Evolutionary conservation across 2,797 vertebrate species (phyloP).

Genomic region (Acanthornis magna): DNA sequence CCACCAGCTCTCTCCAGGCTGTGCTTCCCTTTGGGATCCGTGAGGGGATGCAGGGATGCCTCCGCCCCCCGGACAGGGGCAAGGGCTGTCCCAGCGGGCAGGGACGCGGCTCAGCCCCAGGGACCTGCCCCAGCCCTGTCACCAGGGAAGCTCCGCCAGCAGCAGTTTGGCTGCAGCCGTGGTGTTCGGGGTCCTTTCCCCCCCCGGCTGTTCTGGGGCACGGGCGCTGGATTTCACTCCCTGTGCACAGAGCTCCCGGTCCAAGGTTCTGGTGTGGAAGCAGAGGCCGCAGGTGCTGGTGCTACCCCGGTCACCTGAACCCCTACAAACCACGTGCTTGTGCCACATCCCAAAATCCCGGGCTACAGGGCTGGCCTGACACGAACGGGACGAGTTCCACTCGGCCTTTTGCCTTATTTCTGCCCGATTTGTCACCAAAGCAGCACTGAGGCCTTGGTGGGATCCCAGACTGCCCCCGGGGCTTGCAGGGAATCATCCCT

Average conservation of each 20-base stretch:
- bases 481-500: neutral
- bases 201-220: rapidly evolving
- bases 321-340: rapidly evolving
- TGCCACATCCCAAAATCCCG: rapidly evolving
- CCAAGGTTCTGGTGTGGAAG: rapidly evolving
- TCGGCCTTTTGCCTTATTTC: neutral
- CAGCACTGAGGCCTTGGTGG: rapidly evolving
- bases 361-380: rapidly evolving
- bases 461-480: neutral
- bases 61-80: rapidly evolving
- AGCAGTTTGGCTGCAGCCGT: neutral
- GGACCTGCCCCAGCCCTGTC: neutral
- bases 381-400: no score
- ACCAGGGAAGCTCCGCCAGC: no score
- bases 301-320: rapidly evolving
- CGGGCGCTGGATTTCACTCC: rapidly evolving
- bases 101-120: neutral
- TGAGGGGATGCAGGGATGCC: neutral
- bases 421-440: neutral
- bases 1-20: neutral
- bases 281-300: no score
- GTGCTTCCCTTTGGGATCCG: neutral
- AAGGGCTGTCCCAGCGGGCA: neutral
- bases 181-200: rapidly evolving
- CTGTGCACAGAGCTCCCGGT: no score